These are phyloP conservation scores for Acomys russatus DNA, from an alignment of 2,797 vertebrate species.

Conservation along the genomic window DNA sequence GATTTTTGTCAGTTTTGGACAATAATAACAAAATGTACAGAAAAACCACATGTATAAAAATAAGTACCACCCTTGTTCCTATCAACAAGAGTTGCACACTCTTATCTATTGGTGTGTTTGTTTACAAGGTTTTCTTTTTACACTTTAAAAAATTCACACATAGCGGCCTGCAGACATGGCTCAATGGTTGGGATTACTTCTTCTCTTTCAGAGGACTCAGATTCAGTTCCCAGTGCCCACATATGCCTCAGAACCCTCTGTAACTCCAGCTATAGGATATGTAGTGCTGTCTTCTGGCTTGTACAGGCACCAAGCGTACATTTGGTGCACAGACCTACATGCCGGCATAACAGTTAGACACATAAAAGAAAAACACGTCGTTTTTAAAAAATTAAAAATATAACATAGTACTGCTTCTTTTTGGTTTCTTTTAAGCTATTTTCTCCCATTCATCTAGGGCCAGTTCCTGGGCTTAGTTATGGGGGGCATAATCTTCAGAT, in stretches of 20 bases:
- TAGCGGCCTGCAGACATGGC: not conserved
- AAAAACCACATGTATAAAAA: conserved; percentile 21
- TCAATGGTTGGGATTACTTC: not conserved
- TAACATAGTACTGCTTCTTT: not conserved
- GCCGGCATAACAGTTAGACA: not conserved
- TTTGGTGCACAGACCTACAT: not conserved
- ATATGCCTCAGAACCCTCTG: not conserved
- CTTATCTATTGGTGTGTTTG: conserved; percentile 2
- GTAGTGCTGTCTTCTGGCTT: not conserved
- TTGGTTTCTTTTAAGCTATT: not conserved
- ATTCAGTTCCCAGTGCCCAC: too few relatives aligned
- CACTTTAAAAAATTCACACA: not conserved
- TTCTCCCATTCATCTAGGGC: not conserved
- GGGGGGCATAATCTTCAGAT: not conserved
- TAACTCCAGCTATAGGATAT: not conserved
- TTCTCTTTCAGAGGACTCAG: not conserved
- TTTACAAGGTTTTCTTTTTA: conserved; percentile 51
- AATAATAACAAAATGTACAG: not conserved
- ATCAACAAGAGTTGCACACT: conserved; percentile 22
- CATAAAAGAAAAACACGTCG: not conserved
- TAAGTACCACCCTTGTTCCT: not conserved
- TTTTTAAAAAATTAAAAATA: conserved; percentile 19
- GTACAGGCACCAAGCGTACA: not conserved
- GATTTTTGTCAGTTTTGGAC: conserved; percentile 35
- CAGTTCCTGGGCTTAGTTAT: not conserved